Evolutionary conservation across 2,888 invertebrate genomes (phyloP).

Genomic region (Drosophila prolongata): DNA sequence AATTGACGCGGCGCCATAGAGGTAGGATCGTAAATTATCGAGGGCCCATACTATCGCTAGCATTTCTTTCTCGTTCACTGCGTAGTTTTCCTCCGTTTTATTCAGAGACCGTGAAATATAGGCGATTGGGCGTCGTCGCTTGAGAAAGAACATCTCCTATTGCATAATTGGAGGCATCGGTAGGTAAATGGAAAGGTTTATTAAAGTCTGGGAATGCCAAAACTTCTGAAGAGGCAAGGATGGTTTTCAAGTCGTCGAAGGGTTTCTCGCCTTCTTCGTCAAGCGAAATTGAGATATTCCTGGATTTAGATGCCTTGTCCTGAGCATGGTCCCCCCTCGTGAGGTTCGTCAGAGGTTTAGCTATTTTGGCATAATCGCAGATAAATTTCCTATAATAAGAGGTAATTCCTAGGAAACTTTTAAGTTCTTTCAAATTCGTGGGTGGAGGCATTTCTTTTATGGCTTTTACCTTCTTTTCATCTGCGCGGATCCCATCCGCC

Average conservation of each 20-base stretch:
- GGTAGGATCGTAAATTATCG: too few relatives aligned
- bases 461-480: too few relatives aligned
- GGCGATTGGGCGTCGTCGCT: too few relatives aligned
- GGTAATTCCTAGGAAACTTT: slow-evolving; percentile 29
- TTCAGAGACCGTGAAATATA: too few relatives aligned
- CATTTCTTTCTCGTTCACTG: too few relatives aligned
- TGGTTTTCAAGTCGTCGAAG: too few relatives aligned
- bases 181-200: slow-evolving; percentile 31
- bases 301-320: slow-evolving; percentile 34
- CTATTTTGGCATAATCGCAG: slow-evolving; percentile 34
- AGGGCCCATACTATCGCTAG: too few relatives aligned
- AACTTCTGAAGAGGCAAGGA: too few relatives aligned
- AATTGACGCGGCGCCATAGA: neutral
- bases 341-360: slow-evolving; percentile 44
- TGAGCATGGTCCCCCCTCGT: slow-evolving; percentile 38
- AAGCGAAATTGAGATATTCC: slow-evolving; percentile 17
- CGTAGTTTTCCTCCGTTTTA: too few relatives aligned
- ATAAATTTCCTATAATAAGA: slow-evolving; percentile 49
- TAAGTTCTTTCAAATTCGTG: slow-evolving; percentile 34
- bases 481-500: too few relatives aligned
- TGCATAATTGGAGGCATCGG: neutral
- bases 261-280: too few relatives aligned
- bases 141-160: too few relatives aligned
- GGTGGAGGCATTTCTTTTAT: slow-evolving; percentile 18
- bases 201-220: slow-evolving; percentile 13